Conservation (phyloP, 2,113 vertebrate genomes). For the Caloenas nicobarica region DNA sequence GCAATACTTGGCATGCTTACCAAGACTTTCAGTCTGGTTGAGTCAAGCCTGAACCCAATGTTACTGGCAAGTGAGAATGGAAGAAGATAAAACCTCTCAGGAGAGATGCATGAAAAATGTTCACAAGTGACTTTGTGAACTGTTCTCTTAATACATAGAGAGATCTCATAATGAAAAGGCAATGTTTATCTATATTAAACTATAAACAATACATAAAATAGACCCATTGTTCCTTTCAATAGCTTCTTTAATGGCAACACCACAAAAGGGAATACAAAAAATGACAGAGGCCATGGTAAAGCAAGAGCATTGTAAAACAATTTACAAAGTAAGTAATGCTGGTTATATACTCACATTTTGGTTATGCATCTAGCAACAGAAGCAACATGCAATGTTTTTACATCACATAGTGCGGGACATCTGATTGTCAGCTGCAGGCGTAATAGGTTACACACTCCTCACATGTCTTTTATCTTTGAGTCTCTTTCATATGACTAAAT, state of each 20-base stretch:
- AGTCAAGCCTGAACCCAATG: not conserved
- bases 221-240: not conserved
- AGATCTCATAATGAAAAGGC: not conserved
- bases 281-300: not conserved
- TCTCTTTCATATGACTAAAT: not conserved
- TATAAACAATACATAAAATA: not conserved
- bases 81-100: not conserved
- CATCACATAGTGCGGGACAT: not conserved
- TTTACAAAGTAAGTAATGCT: not conserved
- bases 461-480: not conserved
- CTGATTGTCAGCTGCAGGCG: accelerated
- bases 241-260: not conserved
- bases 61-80: not conserved
- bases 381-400: not conserved
- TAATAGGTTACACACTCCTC: not conserved
- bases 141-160: not conserved
- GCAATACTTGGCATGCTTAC: not conserved
- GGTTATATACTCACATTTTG: not conserved
- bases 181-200: not conserved
- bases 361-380: not conserved
- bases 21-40: not conserved
- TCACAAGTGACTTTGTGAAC: not conserved
- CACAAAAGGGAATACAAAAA: not conserved
- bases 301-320: not conserved
- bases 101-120: not conserved